Evolutionary conservation across 2,113 vertebrate species (phyloP).

Genomic region (Salminus brasiliensis): DNA sequence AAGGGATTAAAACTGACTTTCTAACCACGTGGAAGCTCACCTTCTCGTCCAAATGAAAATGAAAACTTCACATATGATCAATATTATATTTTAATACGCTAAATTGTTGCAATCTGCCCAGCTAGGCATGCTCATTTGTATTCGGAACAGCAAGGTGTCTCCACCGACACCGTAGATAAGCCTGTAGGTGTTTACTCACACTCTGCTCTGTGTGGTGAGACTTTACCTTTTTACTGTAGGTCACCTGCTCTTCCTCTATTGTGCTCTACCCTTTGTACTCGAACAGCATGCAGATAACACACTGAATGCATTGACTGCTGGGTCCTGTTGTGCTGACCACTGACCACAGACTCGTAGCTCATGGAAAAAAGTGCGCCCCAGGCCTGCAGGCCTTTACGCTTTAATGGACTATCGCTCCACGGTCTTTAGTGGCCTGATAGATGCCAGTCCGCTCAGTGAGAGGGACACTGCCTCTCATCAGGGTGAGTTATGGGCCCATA

Average conservation of each 20-base stretch:
- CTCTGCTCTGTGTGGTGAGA: neutral
- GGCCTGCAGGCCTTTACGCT: neutral
- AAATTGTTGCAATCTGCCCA: too few species aligned
- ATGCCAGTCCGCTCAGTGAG: constrained; percentile 19
- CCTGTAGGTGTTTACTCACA: too few species aligned
- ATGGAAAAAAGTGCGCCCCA: neutral
- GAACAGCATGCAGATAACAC: neutral
- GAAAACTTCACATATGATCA: too few species aligned
- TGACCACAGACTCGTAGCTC: too few species aligned
- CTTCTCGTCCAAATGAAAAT: too few species aligned
- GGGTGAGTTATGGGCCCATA: constrained; percentile 21
- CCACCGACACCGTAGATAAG: too few species aligned
- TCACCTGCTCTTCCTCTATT: neutral
- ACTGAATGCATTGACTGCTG: neutral
- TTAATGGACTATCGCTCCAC: neutral
- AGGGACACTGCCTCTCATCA: constrained; percentile 30
- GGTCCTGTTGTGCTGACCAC: neutral
- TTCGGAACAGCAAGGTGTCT: too few species aligned
- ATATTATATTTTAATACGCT: too few species aligned
- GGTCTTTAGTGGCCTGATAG: constrained; percentile 3
- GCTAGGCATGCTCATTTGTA: too few species aligned
- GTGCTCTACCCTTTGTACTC: neutral
- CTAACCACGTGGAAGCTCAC: too few species aligned
- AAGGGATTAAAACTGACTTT: too few species aligned
- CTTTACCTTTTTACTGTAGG: neutral